phyloP scores from a whole-genome alignment of 2,888 invertebrate genomes.

The Rhagophthalmus giganteus region DNA sequence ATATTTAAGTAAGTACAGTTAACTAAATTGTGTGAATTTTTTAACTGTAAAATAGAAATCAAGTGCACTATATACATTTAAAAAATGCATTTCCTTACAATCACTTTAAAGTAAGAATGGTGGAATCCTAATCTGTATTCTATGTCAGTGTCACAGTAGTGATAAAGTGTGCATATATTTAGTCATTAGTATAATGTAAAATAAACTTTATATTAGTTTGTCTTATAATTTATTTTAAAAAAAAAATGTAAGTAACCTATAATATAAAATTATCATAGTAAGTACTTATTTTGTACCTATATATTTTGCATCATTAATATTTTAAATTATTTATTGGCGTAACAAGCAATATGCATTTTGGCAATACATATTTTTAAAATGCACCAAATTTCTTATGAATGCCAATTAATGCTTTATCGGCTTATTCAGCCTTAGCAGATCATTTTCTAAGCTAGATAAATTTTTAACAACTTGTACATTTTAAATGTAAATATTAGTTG shows the following conservation, averaged over 20 bases:
- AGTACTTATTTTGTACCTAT: conserved; percentile 19
- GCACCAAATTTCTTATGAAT: neutral
- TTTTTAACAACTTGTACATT: conserved; percentile 48
- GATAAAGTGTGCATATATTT: conserved; percentile 30
- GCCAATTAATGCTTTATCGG: neutral
- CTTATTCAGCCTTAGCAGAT: neutral
- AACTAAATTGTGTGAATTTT: conserved; percentile 30
- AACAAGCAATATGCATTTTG: conserved; percentile 6
- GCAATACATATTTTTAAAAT: neutral
- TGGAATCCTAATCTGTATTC: conserved; percentile 18
- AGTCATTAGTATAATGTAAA: conserved; percentile 35
- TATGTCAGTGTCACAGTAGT: conserved; percentile 30
- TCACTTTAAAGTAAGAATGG: conserved; percentile 25
- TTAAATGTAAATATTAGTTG: conserved; percentile 46
- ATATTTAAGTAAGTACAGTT: conserved; percentile 28
- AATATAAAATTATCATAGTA: conserved; percentile 14
- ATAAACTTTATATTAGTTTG: conserved; percentile 26
- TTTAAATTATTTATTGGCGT: conserved; percentile 5
- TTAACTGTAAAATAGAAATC: conserved; percentile 14
- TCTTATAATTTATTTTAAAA: conserved; percentile 26
- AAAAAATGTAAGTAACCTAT: conserved; percentile 17
- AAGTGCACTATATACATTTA: conserved; percentile 15
- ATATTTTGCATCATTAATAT: conserved; percentile 13
- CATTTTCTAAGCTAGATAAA: conserved; percentile 1
- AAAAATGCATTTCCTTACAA: conserved; percentile 29